Conservation (phyloP, 2,888 invertebrate genomes). For the Alloscopus bannaensis region DNA sequence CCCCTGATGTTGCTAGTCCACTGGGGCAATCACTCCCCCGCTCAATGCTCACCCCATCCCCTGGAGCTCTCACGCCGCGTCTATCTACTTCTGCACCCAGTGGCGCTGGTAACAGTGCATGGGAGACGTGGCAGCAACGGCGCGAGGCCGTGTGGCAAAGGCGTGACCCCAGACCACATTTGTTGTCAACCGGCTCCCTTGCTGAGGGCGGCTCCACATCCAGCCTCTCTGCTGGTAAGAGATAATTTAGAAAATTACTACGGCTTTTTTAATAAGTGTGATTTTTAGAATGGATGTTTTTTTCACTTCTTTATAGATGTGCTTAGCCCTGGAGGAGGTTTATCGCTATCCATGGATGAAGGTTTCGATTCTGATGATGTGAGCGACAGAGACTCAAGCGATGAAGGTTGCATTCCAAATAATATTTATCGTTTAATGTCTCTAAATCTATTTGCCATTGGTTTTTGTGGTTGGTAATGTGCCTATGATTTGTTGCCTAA, state of each 20-base stretch:
- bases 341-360: conserved; percentile 77
- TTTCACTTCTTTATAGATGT: conserved; percentile 79
- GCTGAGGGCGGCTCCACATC: conserved; percentile 81
- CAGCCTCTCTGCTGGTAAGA: conserved; percentile 69
- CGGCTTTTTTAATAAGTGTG: background rate
- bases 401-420: conserved; percentile 66
- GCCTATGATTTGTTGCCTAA: no score
- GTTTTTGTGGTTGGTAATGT: conserved; percentile 8
- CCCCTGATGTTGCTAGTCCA: conserved; percentile 75
- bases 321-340: conserved; percentile 83
- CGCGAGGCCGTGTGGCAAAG: conserved; percentile 89
- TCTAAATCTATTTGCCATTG: background rate
- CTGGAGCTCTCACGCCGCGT: conserved; percentile 77
- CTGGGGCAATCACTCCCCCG: conserved; percentile 76
- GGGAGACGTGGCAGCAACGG: conserved; percentile 72
- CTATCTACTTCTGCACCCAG: conserved; percentile 92
- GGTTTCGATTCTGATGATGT: conserved; percentile 78
- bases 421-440: background rate
- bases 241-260: background rate
- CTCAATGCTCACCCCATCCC: conserved; percentile 75
- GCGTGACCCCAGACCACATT: conserved; percentile 89
- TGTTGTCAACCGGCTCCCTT: conserved; percentile 87
- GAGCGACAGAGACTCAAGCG: conserved; percentile 72
- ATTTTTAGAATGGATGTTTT: conserved; percentile 6
- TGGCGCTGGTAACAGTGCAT: conserved; percentile 81